Base-by-base conservation (phyloP, 2,888 invertebrate species). In the Hecatera dysodea region DNA sequence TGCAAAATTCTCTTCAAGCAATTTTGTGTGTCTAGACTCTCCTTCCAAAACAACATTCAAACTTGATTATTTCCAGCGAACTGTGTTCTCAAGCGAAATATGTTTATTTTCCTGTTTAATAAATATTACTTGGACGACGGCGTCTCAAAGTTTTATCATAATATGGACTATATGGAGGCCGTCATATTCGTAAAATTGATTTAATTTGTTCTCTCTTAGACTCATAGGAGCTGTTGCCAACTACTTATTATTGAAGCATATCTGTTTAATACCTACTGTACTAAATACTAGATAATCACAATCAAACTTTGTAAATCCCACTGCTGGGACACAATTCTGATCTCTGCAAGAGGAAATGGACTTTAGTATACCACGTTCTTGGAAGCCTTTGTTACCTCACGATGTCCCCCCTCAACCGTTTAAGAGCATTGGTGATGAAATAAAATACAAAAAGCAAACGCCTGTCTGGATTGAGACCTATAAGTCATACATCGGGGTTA, bases 1-100 rank as follows among this genome's bases (percentile, higher is more conserved):
- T 4, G 15, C 4, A 39, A 0, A 39, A 15, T 33, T 74, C 39
- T 55, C 39, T n/a, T 15, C 12, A n/a, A 74, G 11, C 29, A 66
- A 74, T 55, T 66, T 75, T 2, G 24, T 67, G 46, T 29, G 36
- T 36, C 29, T 46, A 4, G 1, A 33, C 17, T 19, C 39, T 39
- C 17, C 33, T 44, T 56, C 39, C 12, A 36, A 36, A 75, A 50
- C 56, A 56, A 56, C 42, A 48, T 50, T 24, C 42, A 48, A 69
- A 72, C 42, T 44, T 55, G 22, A 72, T 78, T 59, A 72, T 33
- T 27, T 72, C 53, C n/a, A n/a, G 64, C 46, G 24, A 72, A 72
- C 42, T 72, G 53, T 55, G 17, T 72, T 46, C 36, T 33, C 11
- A 53, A 60, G 48, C 7, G 29, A 44, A 77, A 53, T 59, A 71